Percentiles rank a stretch among this genome's conserved stretches.
Conservation (phyloP, 2,888 invertebrate genomes). For the Oasisia sp. region DNA sequence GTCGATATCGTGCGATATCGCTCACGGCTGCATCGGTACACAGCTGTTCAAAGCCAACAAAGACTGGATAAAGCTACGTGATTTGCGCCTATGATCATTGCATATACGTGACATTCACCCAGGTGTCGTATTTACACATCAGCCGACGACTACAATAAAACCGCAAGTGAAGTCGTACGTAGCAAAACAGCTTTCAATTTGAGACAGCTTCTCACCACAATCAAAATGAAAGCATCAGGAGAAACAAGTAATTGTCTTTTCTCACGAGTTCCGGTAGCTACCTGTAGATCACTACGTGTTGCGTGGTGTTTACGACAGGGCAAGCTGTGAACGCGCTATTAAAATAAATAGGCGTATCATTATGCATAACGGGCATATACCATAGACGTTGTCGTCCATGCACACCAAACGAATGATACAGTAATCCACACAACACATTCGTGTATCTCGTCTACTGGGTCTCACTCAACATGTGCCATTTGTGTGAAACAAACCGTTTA, state of each 20-base stretch:
- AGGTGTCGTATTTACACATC: too few relatives aligned
- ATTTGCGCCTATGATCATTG: background rate
- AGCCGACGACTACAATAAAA: too few relatives aligned
- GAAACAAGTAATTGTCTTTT: background rate
- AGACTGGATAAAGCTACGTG: background rate
- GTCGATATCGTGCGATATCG: background rate
- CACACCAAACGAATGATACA: background rate
- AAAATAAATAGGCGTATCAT: too few relatives aligned
- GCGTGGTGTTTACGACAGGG: background rate
- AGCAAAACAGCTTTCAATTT: too few relatives aligned
- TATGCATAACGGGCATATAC: background rate
- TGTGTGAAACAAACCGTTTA: too few relatives aligned
- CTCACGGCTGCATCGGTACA: background rate
- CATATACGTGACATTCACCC: background rate
- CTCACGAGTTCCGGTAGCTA: background rate
- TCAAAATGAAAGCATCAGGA: too few relatives aligned
- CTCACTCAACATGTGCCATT: too few relatives aligned
- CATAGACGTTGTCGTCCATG: background rate
- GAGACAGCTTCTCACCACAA: too few relatives aligned
- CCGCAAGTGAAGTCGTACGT: too few relatives aligned
- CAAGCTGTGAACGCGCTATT: background rate
- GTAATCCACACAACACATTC: background rate
- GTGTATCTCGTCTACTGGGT: background rate
- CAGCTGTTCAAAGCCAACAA: background rate
- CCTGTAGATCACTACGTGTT: background rate